Conservation (phyloP, 2,888 invertebrate genomes). For the Polietes domitor region DNA sequence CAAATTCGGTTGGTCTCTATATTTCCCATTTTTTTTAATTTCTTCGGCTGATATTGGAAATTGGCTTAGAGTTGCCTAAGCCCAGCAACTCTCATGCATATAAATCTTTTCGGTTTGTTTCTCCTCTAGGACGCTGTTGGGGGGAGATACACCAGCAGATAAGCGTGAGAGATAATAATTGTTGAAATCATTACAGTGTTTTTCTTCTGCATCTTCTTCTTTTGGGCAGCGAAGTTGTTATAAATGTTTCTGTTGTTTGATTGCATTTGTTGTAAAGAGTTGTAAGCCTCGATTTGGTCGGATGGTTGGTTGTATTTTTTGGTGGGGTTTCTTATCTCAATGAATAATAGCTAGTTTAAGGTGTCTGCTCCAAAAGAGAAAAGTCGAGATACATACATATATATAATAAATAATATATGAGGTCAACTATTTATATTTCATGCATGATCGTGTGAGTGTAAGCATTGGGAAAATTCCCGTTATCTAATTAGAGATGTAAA, state of each 20-base stretch:
- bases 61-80: not conserved
- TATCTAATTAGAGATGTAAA: slow-evolving; percentile 39
- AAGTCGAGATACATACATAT: no score
- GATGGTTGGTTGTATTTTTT: not conserved
- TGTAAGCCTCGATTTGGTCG: slow-evolving; percentile 4
- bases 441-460: not conserved
- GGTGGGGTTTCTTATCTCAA: not conserved
- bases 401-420: slow-evolving; percentile 34
- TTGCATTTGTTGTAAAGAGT: slow-evolving; percentile 13
- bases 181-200: slow-evolving; percentile 45
- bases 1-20: not conserved
- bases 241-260: slow-evolving; percentile 25
- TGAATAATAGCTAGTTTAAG: slow-evolving; percentile 22
- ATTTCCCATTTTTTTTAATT: no score
- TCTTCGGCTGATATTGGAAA: not conserved
- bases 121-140: not conserved
- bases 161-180: slow-evolving; percentile 62
- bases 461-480: slow-evolving; percentile 12
- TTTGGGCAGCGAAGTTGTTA: slow-evolving; percentile 22
- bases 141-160: slow-evolving; percentile 50
- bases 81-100: not conserved
- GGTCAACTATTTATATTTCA: slow-evolving; percentile 13
- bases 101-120: not conserved
- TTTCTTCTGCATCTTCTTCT: slow-evolving; percentile 2
- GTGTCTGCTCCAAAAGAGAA: slow-evolving; percentile 42